These are phyloP conservation scores for Saguinus midas DNA, from an alignment of 2,113 vertebrate genomes.

Conservation along the genomic window DNA sequence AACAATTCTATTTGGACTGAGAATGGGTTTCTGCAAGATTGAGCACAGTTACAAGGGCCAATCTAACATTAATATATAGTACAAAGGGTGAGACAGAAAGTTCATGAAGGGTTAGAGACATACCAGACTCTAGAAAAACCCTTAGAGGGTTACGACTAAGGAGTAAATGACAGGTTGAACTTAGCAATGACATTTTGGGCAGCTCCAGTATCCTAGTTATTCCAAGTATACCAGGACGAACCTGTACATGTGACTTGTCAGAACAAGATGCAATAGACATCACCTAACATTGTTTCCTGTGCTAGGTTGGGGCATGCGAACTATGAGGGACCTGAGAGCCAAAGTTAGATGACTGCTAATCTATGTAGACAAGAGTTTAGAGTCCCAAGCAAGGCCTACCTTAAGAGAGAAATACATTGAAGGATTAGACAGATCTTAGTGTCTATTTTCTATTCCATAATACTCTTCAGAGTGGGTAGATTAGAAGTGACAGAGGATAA, in stretches of 20 bases:
- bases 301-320: background rate
- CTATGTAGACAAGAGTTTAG: background rate
- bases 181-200: background rate
- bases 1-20: slow-evolving; percentile 33
- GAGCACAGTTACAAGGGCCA: background rate
- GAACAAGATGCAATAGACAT: background rate
- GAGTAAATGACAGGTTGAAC: background rate
- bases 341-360: background rate
- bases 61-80: background rate
- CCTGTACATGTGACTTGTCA: background rate
- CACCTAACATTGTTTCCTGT: background rate
- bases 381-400: background rate
- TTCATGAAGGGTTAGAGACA: background rate
- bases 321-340: background rate
- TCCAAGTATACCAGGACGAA: background rate
- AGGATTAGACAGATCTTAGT: background rate
- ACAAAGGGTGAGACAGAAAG: background rate
- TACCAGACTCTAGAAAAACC: background rate
- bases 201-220: background rate
- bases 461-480: background rate
- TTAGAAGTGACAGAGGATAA: background rate
- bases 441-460: background rate
- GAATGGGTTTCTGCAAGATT: background rate
- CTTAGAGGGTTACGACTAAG: background rate
- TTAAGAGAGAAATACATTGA: background rate